Base-by-base conservation (phyloP, 2,797 vertebrate genomes). In the Mastacembelus armatus region DNA sequence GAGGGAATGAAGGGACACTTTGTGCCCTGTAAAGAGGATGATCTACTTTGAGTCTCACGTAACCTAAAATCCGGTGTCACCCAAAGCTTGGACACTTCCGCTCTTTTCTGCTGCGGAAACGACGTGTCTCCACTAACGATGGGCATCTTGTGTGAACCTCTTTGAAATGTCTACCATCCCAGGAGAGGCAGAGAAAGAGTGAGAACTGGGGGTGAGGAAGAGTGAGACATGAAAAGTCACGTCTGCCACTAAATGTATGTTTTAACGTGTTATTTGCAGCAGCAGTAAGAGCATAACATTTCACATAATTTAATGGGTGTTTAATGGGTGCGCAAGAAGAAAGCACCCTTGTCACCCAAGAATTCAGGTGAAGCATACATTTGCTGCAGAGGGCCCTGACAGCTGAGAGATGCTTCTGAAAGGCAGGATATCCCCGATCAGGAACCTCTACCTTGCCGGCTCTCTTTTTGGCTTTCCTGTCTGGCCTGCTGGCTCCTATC, bases 401-500 rank as follows among this genome's bases (percentile, higher is more conserved):
- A 71, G n/a, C n/a, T n/a, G 39, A 64, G 22, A 60, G 63, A 76
- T 71, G 71, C 51, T 55, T 85, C 81, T 91, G 82, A 92, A 92
- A 91, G 88, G 84, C 91, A 93, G 93, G 93, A 95, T 94, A 88
- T 94, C 92, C 92, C 87, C 62, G 38, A 30, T 86, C 90, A 92
- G 93, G 92, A 93, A 92, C 85, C 73, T 42, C 29, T 77, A 73
- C 69, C 69, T 68, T 30, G 26, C 61, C 67, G 55, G 38, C 39
- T 59, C 66, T 33, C 62, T 29, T 18, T 66, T 52, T 51, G 62
- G 63, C 71, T 89, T 90, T 92, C 90, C 90, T 91, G 88, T 85
- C 50, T 55, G 78, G 70, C 84, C 78, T 77, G 68, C 65, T 80
- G 80, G 85, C 74, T 89, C 72, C 80, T 85, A 85, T 89, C 79